Percentiles rank a stretch among this genome's conserved stretches.
Conservation (phyloP, 2,797 vertebrate genomes). For the Paramormyrops hopkinsi region DNA sequence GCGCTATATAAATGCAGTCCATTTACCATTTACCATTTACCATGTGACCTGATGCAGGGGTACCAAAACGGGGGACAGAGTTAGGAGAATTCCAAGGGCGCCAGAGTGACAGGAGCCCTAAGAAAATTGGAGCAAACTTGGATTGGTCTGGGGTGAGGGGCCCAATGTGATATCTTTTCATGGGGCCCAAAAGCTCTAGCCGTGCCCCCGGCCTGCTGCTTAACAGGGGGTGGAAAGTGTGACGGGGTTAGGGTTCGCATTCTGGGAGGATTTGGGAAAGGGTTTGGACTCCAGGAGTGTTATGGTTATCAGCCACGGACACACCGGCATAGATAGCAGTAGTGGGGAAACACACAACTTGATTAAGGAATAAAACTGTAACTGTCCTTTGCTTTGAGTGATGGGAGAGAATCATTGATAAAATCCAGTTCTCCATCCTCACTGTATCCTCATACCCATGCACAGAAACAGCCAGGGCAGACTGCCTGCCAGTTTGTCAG, state of each 20-base stretch:
- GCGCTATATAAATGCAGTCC: no score
- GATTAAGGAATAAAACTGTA: neutral
- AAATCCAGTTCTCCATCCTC: neutral
- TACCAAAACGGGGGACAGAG: neutral
- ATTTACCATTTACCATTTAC: neutral
- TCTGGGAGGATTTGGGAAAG: neutral
- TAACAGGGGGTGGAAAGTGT: neutral
- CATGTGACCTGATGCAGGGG: neutral
- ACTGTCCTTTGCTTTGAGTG: neutral
- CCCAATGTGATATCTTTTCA: neutral
- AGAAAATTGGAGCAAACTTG: neutral
- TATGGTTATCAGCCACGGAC: neutral
- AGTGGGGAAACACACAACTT: neutral
- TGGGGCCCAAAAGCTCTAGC: neutral
- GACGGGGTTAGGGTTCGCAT: neutral
- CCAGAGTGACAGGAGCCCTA: neutral
- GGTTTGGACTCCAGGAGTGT: neutral
- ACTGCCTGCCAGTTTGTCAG: neutral
- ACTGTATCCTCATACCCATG: neutral
- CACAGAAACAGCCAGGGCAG: neutral
- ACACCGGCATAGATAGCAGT: neutral
- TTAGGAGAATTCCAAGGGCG: neutral
- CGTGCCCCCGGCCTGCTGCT: neutral
- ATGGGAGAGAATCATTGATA: neutral
- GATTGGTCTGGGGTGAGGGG: neutral